Evolutionary conservation across 2,888 invertebrate species (phyloP).

Genomic region (Anticlea derivata): DNA sequence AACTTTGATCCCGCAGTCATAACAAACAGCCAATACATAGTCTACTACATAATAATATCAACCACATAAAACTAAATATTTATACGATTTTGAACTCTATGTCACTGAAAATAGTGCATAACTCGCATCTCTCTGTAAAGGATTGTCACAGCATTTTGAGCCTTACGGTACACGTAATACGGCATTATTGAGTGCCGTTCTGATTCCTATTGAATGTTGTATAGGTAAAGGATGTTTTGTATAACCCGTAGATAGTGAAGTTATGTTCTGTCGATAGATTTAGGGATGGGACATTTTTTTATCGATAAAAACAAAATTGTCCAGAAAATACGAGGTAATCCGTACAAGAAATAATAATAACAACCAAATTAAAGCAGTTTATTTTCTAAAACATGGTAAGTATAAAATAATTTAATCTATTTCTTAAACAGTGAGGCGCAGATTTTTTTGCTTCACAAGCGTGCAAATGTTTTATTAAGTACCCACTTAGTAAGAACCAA

Average conservation of each 20-base stretch:
- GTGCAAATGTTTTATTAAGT: too few relatives aligned
- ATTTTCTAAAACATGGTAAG: too few relatives aligned
- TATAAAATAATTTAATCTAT: too few relatives aligned
- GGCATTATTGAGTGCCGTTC: neutral
- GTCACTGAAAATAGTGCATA: neutral
- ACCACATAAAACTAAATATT: neutral
- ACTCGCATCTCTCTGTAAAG: neutral
- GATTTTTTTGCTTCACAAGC: too few relatives aligned
- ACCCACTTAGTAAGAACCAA: too few relatives aligned
- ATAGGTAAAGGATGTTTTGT: neutral
- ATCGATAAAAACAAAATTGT: constrained; percentile 6
- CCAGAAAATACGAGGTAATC: too few relatives aligned
- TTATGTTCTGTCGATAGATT: neutral
- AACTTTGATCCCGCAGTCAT: constrained; percentile 2
- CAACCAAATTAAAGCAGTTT: too few relatives aligned
- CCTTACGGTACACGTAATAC: neutral
- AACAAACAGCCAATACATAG: constrained; percentile 10
- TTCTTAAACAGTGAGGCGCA: too few relatives aligned
- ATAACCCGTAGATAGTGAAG: neutral
- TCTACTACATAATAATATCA: constrained; percentile 11
- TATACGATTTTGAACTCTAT: constrained; percentile 10
- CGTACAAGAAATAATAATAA: too few relatives aligned
- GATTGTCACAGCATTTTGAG: constrained; percentile 2
- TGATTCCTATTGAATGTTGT: neutral
- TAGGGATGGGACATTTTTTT: constrained; percentile 9